Evolutionary conservation across 2,113 vertebrate genomes (phyloP), one percentile per base, ranked within the genome.

Genomic region (Oryzias curvinotus): DNA sequence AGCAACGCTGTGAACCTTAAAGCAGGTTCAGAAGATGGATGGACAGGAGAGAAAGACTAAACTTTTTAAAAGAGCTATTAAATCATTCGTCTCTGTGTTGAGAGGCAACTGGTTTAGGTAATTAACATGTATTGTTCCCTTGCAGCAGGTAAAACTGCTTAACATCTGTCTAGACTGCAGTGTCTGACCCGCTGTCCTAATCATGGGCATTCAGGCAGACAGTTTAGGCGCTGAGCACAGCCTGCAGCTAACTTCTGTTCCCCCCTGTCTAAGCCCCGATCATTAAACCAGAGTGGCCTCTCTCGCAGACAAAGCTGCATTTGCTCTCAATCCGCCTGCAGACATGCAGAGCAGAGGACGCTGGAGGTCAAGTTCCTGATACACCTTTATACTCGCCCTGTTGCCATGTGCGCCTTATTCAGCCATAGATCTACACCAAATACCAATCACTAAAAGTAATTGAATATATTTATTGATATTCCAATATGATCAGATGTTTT

Each of bases 261-360:
- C 55, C 49, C 62, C 19, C 45, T 5, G 49, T 75, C 73, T 80
- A 66, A 78, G 55, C 75, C 14, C 63, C 41, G 36, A 43, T 73
- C 55, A 18, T 16, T 73, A 26, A 43, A 54, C 7, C 57, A 17
- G 44, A 8, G 26, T 46, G 17, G 14, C 28, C 41, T 26, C 5
- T 13, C 25, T 74, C 14, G 25, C 47, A 42, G 19, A 13, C 75
- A 85, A 85, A 85, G 75, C 78, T 58, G 18, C 28, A 1, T 4
- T 55, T 81, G 75, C 51, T 85, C 75, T 30, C 78, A 85, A 83
- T 83, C 72, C 59, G 17, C 46, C 16, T 4, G 7, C 52, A 66
- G 61, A 54, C 64, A 12, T 44, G 4, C 58, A 17, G 72, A 62
- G 54, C 65, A 5, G 18, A 8, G 23, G 36, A 36, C 10, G 36